Conservation (phyloP, 1,140 invertebrate species). For the Drosophila bipectinata region DNA sequence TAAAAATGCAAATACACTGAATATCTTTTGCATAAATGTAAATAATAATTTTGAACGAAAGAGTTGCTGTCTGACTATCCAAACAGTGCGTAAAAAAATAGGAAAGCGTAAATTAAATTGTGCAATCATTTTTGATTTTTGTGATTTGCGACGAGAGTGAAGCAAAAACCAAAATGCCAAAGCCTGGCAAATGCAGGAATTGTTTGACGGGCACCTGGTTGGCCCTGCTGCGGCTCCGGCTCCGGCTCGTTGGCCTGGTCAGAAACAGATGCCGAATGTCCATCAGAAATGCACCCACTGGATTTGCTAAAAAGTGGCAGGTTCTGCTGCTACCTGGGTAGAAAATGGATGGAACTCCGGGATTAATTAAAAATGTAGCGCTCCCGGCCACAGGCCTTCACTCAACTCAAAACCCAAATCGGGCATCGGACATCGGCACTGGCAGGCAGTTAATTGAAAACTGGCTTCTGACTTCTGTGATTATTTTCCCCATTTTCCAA, state of each 20-base stretch:
- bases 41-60: conserved; percentile 28
- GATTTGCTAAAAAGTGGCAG: conserved; percentile 54
- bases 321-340: conserved; percentile 8
- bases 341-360: conserved; percentile 8
- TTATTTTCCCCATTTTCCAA: conserved; percentile 12
- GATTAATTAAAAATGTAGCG: conserved; percentile 68
- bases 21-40: conserved; percentile 56
- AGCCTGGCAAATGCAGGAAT: conserved; percentile 56
- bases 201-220: conserved; percentile 17
- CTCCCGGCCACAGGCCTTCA: conserved; percentile 58
- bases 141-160: conserved; percentile 25
- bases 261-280: conserved; percentile 73
- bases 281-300: conserved; percentile 74
- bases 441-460: conserved; percentile 73
- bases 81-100: conserved; percentile 29
- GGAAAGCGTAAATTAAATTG: conserved; percentile 63
- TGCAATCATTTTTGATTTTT: conserved; percentile 54
- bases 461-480: conserved; percentile 25
- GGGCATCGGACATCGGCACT: conserved; percentile 16
- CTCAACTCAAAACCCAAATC: conserved; percentile 23
- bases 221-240: neutral
- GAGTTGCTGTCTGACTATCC: conserved; percentile 17
- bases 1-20: conserved; percentile 29
- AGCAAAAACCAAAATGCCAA: conserved; percentile 46
- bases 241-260: conserved; percentile 34